Conservation (phyloP, 2,888 invertebrate species). For the Lampropteryx suffumata region DNA sequence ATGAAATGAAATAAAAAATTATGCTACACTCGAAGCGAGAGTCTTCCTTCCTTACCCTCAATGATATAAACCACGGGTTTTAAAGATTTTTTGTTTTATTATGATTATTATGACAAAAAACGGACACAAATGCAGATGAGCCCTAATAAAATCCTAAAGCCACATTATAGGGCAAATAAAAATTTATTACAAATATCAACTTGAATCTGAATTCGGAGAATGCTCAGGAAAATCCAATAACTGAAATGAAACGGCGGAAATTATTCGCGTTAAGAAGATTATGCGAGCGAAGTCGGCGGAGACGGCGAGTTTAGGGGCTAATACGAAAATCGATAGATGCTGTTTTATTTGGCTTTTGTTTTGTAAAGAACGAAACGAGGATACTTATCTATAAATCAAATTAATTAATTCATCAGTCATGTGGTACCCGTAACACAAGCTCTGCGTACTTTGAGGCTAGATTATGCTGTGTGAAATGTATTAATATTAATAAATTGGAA, state of each 20-base stretch:
- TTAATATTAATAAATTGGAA: no score
- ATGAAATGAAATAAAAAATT: no score
- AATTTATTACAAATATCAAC: conserved; percentile 71
- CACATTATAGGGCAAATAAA: conserved; percentile 58
- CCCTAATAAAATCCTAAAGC: conserved; percentile 54
- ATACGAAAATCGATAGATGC: conserved; percentile 45
- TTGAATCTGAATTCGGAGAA: conserved; percentile 43
- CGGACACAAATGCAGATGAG: conserved; percentile 45
- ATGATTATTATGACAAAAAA: conserved; percentile 16
- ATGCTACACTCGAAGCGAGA: neutral
- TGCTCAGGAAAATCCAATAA: conserved; percentile 62
- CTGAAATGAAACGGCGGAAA: conserved; percentile 63
- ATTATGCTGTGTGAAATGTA: no score
- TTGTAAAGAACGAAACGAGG: conserved; percentile 9
- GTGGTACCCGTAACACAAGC: no score
- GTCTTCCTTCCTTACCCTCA: neutral
- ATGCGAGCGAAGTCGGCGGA: conserved; percentile 51
- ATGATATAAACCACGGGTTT: neutral
- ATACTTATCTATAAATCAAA: neutral
- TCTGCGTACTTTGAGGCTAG: no score
- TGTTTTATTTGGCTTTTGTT: conserved; percentile 22
- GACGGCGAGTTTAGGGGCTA: conserved; percentile 23
- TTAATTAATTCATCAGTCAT: no score
- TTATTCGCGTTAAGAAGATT: conserved; percentile 62
- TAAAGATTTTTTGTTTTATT: neutral